These are phyloP conservation scores for Synanthedon andrenaeformis DNA, from an alignment of 2,888 invertebrate species.

Conservation along the genomic window DNA sequence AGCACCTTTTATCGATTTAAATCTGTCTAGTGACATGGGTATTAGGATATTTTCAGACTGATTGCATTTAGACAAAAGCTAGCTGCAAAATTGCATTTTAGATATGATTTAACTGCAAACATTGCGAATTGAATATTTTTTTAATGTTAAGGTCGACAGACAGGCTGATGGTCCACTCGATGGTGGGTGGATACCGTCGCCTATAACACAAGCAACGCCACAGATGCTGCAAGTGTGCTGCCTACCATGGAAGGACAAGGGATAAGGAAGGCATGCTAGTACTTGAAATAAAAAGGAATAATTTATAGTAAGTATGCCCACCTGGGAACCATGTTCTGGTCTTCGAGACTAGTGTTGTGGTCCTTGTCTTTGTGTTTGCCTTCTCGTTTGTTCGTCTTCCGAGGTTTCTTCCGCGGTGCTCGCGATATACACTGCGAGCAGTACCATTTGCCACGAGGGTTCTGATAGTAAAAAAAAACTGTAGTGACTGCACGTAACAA, in stretches of 20 bases:
- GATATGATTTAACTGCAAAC: too few relatives aligned
- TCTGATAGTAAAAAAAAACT: slow-evolving; percentile 36
- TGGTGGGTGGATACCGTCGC: too few relatives aligned
- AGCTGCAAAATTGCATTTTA: too few relatives aligned
- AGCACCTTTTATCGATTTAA: too few relatives aligned
- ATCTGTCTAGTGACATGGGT: not conserved
- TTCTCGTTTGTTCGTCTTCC: slow-evolving; percentile 68
- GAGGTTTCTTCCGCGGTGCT: slow-evolving; percentile 80
- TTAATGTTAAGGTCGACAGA: too few relatives aligned
- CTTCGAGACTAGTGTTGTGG: slow-evolving; percentile 28
- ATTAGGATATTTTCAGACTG: slow-evolving; percentile 1
- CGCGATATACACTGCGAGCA: slow-evolving; percentile 89
- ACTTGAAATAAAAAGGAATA: too few relatives aligned
- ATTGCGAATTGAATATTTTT: too few relatives aligned
- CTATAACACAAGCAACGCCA: too few relatives aligned
- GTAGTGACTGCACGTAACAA: not conserved
- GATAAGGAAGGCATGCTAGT: too few relatives aligned
- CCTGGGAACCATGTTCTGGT: slow-evolving; percentile 56
- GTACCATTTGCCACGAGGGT: slow-evolving; percentile 89
- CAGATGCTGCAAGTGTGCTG: too few relatives aligned
- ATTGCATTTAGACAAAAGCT: slow-evolving; percentile 3
- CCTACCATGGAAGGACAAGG: too few relatives aligned
- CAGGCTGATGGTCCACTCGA: too few relatives aligned
- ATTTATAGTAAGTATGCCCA: slow-evolving; percentile 8
- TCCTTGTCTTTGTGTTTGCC: slow-evolving; percentile 44